Evolutionary conservation across 1,140 invertebrate species (phyloP), one percentile per base, ranked within the genome.

Genomic region (Mercenaria mercenaria): DNA sequence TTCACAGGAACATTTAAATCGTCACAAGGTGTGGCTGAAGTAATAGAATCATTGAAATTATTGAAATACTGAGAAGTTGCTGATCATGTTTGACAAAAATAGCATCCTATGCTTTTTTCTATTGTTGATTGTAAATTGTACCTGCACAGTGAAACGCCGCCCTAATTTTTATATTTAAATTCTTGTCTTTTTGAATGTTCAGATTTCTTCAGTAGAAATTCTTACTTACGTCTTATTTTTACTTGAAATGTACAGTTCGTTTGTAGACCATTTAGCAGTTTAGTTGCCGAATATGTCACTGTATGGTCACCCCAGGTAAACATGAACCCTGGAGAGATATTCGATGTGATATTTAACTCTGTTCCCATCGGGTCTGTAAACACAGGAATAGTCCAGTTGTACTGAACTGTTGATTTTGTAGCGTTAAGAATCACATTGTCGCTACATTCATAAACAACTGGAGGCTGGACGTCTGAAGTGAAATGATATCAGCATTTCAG

Each of bases 261-360:
- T 47, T 47, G 29, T 26, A 81, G 20, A 13, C 81, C 90, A 50
- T 91, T 91, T 1, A 39, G 41, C 15, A 67, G n/a, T 86, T 91
- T 91, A 0, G 82, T 84, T 67, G 87, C 87, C 2, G 64, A 29
- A 37, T 89, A 89, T 4, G 67, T 77, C 4, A 89, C 77, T 1
- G 77, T 84, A 77, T 84, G 77, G 50, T 91, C 90, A 11, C 87
- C 90, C 90, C 90, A 91, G 2, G 80, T 81, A 39, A 91, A 86
- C 11, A 20, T 47, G 61, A 32, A 72, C 8, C 13, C 26, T n/a
- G 77, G 52, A 2, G 47, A 69, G 0, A 43, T 26, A 41, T 90
- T 85, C 18, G 61, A 56, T 32, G 43, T 47, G 1, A 86, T 59
- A 15, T 64, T 43, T 41, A 91, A 39, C 6, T 81, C 72, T 37